Evolutionary conservation across 64 coral and sea anemone species (phyloP), one percentile per base, ranked within the genome.

Genomic region (Dendronephthya gigantea): DNA sequence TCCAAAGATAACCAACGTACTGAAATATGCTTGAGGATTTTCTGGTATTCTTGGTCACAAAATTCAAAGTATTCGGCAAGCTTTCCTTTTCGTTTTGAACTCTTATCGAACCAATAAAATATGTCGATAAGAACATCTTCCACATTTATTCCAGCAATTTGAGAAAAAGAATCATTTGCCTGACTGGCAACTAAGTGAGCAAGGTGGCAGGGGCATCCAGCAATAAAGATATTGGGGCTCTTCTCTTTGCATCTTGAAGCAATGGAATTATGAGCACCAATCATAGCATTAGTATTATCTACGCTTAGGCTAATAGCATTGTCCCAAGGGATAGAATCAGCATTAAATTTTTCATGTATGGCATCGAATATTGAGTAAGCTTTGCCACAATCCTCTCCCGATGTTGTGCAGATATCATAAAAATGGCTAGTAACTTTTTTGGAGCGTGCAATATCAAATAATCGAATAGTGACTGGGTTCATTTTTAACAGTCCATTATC

Each of bases 71-170:
- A 86, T 43, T 86, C 56, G 10, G 37, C 36, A 28, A 86, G 84
- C 34, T 86, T 86, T 0, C 84, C 58, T 41, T 86, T 70, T 2
- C 84, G 17, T n/a, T 68, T 85, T 23, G 52, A 85, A 3, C 58
- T 86, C 25, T 70, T 70, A 28, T 86, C 84, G 41, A 86, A 86
- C 84, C 84, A 86, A 45, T 86, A 86, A 86, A 31, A 76, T 76
- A 86, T 33, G 39, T 86, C 58, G 13, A 86, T 70, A 6, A 86
- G 28, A 69, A 86, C 36, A 86, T 86, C 84, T 41, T 86, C 56
- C 17, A 85, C 31, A 56, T 86, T 86, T 40, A 86, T 86, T 36
- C 56, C 84, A 86, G 37, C 66, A 41, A 43, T 8, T 4, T 68
- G 4, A 41, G 85, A 40, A 43, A 86, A 86, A 41, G 17, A 37